A percentile compares a stretch with the other conserved stretches of the same genome.
Conservation (phyloP, 2,113 vertebrate genomes). For the Tinamus guttatus region DNA sequence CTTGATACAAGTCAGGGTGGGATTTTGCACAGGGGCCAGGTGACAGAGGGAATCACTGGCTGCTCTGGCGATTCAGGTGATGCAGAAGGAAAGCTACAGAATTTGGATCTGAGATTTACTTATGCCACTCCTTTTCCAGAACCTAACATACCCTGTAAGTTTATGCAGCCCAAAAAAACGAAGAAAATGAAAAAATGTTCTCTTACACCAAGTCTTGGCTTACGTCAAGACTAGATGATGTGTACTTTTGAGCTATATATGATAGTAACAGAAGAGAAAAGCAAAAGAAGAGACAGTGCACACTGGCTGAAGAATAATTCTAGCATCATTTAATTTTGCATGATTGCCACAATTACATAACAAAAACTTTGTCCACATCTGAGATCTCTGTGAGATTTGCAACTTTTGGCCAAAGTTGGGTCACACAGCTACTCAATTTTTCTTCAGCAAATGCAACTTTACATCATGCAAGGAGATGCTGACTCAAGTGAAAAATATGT, state of each 20-base stretch:
- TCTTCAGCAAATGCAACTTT: neutral
- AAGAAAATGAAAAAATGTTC: neutral
- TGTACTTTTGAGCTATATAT: neutral
- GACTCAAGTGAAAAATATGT: neutral
- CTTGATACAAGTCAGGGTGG: neutral
- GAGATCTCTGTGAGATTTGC: neutral
- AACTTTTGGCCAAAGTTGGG: neutral
- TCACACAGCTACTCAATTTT: neutral
- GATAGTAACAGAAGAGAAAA: neutral
- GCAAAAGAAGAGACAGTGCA: neutral
- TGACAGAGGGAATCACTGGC: neutral
- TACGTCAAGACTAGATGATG: neutral
- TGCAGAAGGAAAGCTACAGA: neutral
- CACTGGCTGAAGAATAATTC: neutral
- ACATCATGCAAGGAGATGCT: neutral
- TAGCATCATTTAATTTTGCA: neutral
- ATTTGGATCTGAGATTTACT: neutral
- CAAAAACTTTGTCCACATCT: neutral
- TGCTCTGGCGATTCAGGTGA: neutral
- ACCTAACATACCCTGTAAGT: neutral
- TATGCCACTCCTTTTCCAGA: neutral
- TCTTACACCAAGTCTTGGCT: neutral
- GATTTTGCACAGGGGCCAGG: fast-evolving
- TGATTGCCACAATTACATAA: too few species aligned
- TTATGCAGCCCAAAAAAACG: neutral